Percentiles rank a stretch among this genome's conserved stretches.
These are phyloP conservation scores for Tenthredo notha DNA, from an alignment of 2,888 invertebrate genomes.

Conservation along the genomic window DNA sequence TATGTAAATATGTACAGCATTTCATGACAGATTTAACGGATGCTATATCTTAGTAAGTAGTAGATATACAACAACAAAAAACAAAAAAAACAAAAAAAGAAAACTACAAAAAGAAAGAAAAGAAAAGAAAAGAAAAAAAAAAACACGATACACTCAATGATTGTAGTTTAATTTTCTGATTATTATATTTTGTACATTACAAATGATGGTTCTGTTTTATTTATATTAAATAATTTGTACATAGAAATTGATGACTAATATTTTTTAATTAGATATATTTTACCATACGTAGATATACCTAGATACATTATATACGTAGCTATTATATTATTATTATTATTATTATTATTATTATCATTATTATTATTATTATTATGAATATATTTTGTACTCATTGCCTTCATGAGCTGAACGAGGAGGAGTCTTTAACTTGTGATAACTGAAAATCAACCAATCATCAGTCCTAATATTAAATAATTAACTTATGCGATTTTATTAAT, in stretches of 20 bases:
- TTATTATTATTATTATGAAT: not conserved
- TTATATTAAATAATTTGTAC: conserved; percentile 75
- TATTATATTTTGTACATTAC: conserved; percentile 71
- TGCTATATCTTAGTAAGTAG: not conserved
- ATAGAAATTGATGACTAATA: conserved; percentile 53
- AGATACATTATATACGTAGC: not conserved
- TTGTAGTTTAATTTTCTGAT: conserved; percentile 37
- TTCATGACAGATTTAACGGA: conserved; percentile 62
- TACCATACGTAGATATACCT: not conserved
- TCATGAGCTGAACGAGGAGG: conserved; percentile 42
- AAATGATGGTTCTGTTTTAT: conserved; percentile 69
- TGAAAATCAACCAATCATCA: conserved; percentile 59
- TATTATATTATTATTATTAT: too few relatives aligned
- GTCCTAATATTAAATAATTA: conserved; percentile 59
- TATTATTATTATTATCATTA: conserved; percentile 17
- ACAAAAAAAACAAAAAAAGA: not conserved
- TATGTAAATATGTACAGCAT: conserved; percentile 65
- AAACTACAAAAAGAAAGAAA: not conserved
- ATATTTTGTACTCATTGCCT: conserved; percentile 50
- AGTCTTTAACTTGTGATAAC: conserved; percentile 62
- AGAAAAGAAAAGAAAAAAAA: not conserved
- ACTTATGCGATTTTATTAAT: conserved; percentile 56
- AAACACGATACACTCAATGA: not conserved
- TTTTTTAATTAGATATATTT: conserved; percentile 37
- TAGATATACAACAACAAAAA: too few relatives aligned